Percentiles rank a stretch among this genome's conserved stretches.
These are phyloP conservation scores for Rhamphomyia laevipes DNA, from an alignment of 2,888 invertebrate genomes.

Conservation along the genomic window DNA sequence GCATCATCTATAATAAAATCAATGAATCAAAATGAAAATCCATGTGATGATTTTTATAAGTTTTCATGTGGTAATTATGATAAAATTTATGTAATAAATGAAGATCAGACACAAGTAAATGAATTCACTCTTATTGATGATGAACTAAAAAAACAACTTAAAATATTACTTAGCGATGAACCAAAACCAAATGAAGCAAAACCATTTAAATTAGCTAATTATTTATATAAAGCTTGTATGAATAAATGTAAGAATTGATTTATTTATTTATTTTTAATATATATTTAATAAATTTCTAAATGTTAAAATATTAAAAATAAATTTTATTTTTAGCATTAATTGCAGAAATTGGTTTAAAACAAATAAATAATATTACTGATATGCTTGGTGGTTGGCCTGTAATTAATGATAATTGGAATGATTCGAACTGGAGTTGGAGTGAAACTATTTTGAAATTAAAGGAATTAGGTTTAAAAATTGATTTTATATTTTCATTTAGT, in stretches of 20 bases:
- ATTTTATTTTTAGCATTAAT: conserved; percentile 48
- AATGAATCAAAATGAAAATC: conserved; percentile 49
- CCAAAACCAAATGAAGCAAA: conserved; percentile 18
- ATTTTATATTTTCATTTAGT: conserved; percentile 75
- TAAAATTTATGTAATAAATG: conserved; percentile 49
- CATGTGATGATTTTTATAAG: conserved; percentile 58
- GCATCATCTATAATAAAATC: conserved; percentile 49
- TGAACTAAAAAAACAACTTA: conserved; percentile 20
- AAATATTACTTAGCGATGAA: conserved; percentile 19
- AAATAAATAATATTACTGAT: conserved; percentile 53
- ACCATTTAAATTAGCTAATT: conserved; percentile 23
- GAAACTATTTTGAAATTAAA: conserved; percentile 67
- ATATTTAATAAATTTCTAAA: not conserved
- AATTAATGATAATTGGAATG: conserved; percentile 62
- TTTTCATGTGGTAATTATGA: conserved; percentile 57
- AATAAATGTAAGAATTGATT: conserved; percentile 19
- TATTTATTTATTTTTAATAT: too few relatives aligned
- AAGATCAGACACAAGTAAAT: conserved; percentile 38
- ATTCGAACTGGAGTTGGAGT: conserved; percentile 58
- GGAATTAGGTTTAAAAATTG: conserved; percentile 63
- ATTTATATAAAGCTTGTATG: conserved; percentile 24
- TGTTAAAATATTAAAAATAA: not conserved
- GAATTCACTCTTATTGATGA: conserved; percentile 21
- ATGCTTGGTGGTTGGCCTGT: conserved; percentile 81
- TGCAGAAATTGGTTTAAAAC: conserved; percentile 58